phyloP scores from a whole-genome alignment of 2,113 vertebrate genomes.

The Onychorhynchus coronatus region DNA sequence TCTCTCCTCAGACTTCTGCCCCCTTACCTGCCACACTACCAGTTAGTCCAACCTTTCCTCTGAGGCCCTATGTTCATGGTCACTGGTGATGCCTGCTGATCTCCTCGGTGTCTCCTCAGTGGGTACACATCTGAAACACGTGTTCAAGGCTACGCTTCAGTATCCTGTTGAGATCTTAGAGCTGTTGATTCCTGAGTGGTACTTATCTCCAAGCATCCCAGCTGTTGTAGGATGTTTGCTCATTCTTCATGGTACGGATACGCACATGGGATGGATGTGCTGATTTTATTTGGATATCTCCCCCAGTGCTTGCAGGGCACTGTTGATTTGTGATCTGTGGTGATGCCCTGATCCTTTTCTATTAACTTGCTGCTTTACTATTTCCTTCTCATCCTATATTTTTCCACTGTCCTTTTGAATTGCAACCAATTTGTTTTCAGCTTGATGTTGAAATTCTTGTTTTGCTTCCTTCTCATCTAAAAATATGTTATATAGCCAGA shows the following conservation, averaged over 20 bases:
- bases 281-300: too few species aligned
- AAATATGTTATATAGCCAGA: neutral
- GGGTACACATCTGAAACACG: neutral
- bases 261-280: too few species aligned
- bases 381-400: neutral
- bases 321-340: neutral
- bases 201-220: neutral
- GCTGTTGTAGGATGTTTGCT: neutral
- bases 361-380: neutral
- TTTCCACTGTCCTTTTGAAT: constrained; percentile 28
- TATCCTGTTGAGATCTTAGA: neutral
- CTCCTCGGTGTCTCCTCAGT: neutral
- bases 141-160: neutral
- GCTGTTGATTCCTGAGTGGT: neutral
- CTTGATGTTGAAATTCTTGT: neutral
- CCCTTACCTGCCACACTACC: neutral
- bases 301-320: fast-evolving
- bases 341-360: neutral
- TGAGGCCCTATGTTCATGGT: neutral
- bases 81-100: neutral
- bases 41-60: neutral
- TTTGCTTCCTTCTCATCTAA: constrained; percentile 6
- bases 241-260: neutral
- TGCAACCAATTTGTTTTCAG: neutral
- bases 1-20: neutral